Evolutionary conservation across 1,140 invertebrate genomes (phyloP).

Genomic region (Drosophila takahashii): DNA sequence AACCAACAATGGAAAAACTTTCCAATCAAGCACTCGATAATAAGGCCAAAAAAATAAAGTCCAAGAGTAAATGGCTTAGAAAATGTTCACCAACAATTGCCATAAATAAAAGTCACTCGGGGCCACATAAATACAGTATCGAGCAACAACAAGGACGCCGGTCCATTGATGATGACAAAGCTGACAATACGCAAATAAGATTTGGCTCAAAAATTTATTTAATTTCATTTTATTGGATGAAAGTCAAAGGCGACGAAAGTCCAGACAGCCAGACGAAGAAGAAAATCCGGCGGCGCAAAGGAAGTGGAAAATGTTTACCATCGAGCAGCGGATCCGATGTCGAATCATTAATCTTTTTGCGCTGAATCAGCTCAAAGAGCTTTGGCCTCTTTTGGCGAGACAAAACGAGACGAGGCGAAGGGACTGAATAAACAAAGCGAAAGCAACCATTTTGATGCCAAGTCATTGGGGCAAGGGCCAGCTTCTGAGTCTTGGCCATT

Average conservation of each 20-base stretch:
- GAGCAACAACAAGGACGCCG: conserved; percentile 25
- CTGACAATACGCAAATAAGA: conserved; percentile 81
- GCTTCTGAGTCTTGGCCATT: conserved; percentile 56
- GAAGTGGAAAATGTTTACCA: conserved; percentile 53
- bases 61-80: conserved; percentile 77
- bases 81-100: conserved; percentile 76
- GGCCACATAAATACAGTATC: conserved; percentile 62
- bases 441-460: conserved; percentile 69
- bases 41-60: conserved; percentile 59
- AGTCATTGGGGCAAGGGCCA: conserved; percentile 57
- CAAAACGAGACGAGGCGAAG: not conserved
- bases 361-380: conserved; percentile 75
- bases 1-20: not conserved
- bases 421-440: conserved; percentile 49
- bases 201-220: conserved; percentile 81
- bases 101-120: conserved; percentile 67
- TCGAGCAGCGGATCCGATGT: conserved; percentile 45
- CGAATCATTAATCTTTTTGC: conserved; percentile 80
- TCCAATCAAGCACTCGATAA: conserved; percentile 60
- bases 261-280: conserved; percentile 41
- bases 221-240: conserved; percentile 76
- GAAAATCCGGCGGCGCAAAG: conserved; percentile 13
- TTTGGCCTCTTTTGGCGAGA: conserved; percentile 27
- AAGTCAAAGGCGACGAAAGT: conserved; percentile 64
- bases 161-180: conserved; percentile 51